Conservation (phyloP, 1,140 invertebrate genomes). For the Diprion similis region DNA sequence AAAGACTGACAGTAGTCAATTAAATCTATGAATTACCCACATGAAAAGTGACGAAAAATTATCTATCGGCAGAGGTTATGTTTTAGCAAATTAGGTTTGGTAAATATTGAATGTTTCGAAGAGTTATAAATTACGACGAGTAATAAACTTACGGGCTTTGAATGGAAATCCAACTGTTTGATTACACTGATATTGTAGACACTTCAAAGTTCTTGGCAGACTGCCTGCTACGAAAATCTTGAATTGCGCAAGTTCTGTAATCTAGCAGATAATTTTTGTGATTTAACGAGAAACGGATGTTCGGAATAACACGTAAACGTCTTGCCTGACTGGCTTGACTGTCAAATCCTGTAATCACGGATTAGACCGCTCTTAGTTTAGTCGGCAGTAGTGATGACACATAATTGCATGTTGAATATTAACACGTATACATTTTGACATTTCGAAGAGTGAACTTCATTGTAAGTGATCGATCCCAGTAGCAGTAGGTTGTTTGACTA, state of each 20-base stretch:
- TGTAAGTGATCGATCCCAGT: no score
- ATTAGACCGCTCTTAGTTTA: no score
- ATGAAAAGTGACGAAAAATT: neutral
- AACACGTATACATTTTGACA: no score
- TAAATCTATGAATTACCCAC: no score
- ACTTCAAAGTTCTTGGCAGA: constrained; percentile 3
- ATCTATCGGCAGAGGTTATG: neutral
- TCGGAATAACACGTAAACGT: constrained; percentile 40
- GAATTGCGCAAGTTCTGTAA: constrained; percentile 31
- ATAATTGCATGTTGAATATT: no score
- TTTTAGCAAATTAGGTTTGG: neutral
- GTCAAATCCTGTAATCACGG: no score
- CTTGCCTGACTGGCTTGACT: neutral
- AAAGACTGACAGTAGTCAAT: no score
- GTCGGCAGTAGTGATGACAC: no score
- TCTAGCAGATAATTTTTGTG: constrained; percentile 32
- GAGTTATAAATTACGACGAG: no score
- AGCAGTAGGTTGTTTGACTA: no score
- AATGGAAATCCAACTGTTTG: neutral
- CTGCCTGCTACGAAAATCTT: neutral
- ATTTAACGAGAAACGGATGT: constrained; percentile 36
- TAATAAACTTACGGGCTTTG: neutral
- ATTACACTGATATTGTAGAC: neutral
- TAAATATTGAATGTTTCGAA: no score
- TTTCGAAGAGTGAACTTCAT: no score